Conservation (phyloP, 2,888 invertebrate genomes). For the Elegia similella region DNA sequence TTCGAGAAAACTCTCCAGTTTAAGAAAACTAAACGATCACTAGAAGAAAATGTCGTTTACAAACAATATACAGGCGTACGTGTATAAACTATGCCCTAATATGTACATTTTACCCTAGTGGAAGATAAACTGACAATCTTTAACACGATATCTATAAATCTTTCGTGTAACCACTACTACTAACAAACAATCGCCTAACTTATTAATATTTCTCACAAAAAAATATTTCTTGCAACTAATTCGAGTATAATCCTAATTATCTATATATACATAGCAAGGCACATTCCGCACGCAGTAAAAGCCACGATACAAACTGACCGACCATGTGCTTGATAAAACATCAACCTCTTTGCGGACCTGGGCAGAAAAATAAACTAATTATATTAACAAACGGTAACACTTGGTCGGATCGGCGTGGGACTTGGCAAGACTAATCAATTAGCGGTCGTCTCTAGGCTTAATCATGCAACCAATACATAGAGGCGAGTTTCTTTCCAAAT, state of each 20-base stretch:
- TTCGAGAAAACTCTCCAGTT: slow-evolving; percentile 80
- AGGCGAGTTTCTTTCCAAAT: background rate
- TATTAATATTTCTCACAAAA: slow-evolving; percentile 73
- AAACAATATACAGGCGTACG: slow-evolving; percentile 67
- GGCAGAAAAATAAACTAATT: slow-evolving; percentile 39
- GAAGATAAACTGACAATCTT: slow-evolving; percentile 81
- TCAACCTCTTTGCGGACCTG: slow-evolving; percentile 58
- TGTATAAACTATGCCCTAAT: slow-evolving; percentile 68
- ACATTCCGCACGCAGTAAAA: slow-evolving; percentile 81
- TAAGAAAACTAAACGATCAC: slow-evolving; percentile 75
- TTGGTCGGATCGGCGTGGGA: background rate
- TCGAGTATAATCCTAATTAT: slow-evolving; percentile 78
- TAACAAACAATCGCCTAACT: slow-evolving; percentile 63
- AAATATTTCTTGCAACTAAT: slow-evolving; percentile 80
- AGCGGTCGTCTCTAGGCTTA: too few species aligned
- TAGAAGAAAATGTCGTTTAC: slow-evolving; percentile 65
- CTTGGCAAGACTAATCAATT: too few species aligned
- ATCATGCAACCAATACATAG: too few species aligned
- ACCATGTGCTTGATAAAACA: slow-evolving; percentile 75
- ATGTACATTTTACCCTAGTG: slow-evolving; percentile 77
- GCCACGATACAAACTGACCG: slow-evolving; percentile 67
- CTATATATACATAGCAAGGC: slow-evolving; percentile 79
- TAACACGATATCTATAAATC: slow-evolving; percentile 74
- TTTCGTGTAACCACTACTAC: slow-evolving; percentile 66
- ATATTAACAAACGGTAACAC: background rate